phyloP scores from a whole-genome alignment of 2,888 invertebrate genomes.

The Falcaria lacertinaria region DNA sequence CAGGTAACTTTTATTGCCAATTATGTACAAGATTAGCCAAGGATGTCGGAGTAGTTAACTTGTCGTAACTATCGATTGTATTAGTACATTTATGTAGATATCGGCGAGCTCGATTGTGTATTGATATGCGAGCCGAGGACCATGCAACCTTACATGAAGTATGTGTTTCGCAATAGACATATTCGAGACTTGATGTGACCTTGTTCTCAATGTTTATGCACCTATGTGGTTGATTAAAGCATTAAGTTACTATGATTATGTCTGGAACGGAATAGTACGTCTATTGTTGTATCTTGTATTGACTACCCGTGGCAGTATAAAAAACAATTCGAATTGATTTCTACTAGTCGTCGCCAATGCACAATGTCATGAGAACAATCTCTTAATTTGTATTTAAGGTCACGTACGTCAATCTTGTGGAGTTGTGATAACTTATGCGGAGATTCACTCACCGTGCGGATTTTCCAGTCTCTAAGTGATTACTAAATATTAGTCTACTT shows the following conservation, averaged over 20 bases:
- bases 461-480: background rate
- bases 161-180: constrained; percentile 30
- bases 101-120: background rate
- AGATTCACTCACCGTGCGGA: background rate
- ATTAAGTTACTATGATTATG: constrained; percentile 2
- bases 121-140: constrained; percentile 10
- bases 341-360: too few relatives aligned
- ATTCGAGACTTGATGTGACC: constrained; percentile 27
- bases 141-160: constrained; percentile 18
- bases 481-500: background rate
- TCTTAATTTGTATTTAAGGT: too few relatives aligned
- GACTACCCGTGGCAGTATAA: too few relatives aligned
- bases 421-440: too few relatives aligned
- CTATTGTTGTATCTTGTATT: background rate
- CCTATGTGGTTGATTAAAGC: constrained; percentile 24
- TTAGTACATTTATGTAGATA: background rate
- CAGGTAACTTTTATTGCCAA: too few relatives aligned
- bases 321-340: too few relatives aligned
- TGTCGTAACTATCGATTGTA: background rate
- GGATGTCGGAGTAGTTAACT: too few relatives aligned
- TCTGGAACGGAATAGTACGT: background rate
- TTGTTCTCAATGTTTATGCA: constrained; percentile 42
- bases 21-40: too few relatives aligned
- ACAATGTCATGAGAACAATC: too few relatives aligned
- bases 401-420: too few relatives aligned